Percentiles rank a stretch among this genome's conserved stretches.
Conservation (phyloP, 2,113 vertebrate genomes). For the Myrmecobius fasciatus region DNA sequence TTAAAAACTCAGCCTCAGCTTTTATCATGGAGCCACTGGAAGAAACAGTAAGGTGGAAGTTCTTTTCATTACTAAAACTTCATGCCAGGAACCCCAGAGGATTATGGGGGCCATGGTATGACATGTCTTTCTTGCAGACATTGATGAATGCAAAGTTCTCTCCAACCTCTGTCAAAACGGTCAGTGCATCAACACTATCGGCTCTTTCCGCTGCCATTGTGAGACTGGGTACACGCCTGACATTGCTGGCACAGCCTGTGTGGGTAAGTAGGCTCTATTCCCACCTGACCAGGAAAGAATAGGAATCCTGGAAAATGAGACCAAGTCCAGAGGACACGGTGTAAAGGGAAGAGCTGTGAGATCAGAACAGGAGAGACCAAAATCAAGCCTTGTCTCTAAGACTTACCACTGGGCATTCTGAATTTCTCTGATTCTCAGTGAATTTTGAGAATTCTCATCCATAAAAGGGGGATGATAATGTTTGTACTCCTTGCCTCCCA, state of each 20-base stretch:
- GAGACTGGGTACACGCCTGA: slow-evolving; percentile 89
- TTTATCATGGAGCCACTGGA: not conserved
- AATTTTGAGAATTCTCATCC: not conserved
- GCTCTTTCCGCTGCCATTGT: slow-evolving; percentile 96
- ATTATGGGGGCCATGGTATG: too few species aligned
- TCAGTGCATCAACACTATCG: slow-evolving; percentile 94
- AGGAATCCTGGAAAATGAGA: not conserved
- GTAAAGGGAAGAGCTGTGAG: not conserved
- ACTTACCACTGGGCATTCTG: not conserved
- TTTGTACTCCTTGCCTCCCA: not conserved
- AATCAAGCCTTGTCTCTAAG: not conserved
- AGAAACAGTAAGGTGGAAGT: not conserved
- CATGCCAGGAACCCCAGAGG: not conserved
- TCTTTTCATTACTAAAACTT: fast-evolving
- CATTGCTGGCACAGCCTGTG: slow-evolving; percentile 88
- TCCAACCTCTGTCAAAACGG: slow-evolving; percentile 91
- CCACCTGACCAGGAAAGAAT: fast-evolving
- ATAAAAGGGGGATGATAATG: not conserved
- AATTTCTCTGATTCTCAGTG: not conserved
- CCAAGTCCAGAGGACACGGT: not conserved
- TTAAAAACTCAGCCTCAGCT: not conserved
- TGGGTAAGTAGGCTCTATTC: slow-evolving; percentile 81
- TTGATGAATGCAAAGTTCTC: slow-evolving; percentile 94
- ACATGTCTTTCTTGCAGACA: slow-evolving; percentile 83
- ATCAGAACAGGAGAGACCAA: not conserved